Base-by-base conservation (phyloP, 1,140 invertebrate genomes). In the Leptinotarsa defecta region DNA sequence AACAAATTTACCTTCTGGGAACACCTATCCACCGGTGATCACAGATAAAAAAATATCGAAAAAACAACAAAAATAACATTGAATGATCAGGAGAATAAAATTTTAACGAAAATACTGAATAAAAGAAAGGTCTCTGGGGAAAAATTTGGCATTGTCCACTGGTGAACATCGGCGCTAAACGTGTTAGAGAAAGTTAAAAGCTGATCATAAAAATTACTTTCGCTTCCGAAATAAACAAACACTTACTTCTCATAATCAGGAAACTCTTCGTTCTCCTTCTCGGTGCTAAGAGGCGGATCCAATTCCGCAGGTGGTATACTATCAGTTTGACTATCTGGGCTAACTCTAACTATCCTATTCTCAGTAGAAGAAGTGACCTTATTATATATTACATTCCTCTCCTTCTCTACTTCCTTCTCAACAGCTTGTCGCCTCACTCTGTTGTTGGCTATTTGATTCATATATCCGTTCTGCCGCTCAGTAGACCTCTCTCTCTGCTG, bases 161-260 rank as follows among this genome's bases (percentile, higher is more conserved):
- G 8, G 6, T 34, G 27, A 27, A 27, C 27, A 27, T 27, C 27
- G 5, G 27, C 5, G 27, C 27, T 6, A 27, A 27, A 27, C 27
- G 5, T 27, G 5, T 27, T 27, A 27, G 27, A 27, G 27, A 27
- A 6, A 27, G 27, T 5, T 27, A 27, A 34, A 8, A 1, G 27
- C 27, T 34, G 1, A 8, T 34, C 27, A 34, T 34, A 34, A 34
- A 34, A 34, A 34, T 34, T 1, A 57, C 15, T 57, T 57, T 57
- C 6, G 52, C 15, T 34, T 34, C 8, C 6, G 6, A 8, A 34
- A 34, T 34, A 1, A 34, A 34, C 71, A 17, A 71, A 57, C 43
- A 87, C 87, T 88, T 80, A 90, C 89, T 86, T 87, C 81, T 89
- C 83, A 80, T 88, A 90, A 79, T 89, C 88, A 52, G 88, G 87